These are phyloP conservation scores for Halcyon chelicuti DNA, from an alignment of 2,797 vertebrate genomes.

Conservation along the genomic window DNA sequence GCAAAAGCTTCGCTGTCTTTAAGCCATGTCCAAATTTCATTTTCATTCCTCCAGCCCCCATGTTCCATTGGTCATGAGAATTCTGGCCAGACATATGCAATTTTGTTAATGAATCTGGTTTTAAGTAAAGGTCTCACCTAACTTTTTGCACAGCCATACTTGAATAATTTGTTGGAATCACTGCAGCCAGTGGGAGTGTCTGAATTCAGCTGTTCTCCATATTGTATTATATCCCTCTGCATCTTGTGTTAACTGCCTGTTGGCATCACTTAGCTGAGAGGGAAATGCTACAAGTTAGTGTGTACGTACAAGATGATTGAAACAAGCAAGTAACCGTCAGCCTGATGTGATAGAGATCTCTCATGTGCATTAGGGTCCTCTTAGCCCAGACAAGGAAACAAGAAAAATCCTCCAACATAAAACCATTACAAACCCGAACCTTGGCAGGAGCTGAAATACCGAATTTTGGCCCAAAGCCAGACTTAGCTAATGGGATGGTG, in stretches of 20 bases:
- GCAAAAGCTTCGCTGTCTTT: not conserved
- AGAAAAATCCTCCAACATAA: not conserved
- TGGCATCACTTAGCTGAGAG: not conserved
- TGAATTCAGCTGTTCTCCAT: not conserved
- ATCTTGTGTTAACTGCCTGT: not conserved
- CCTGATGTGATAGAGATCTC: not conserved
- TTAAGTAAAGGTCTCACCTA: not conserved
- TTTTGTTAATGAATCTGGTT: not conserved
- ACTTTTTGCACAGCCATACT: not conserved
- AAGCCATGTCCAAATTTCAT: not conserved
- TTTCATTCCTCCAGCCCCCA: not conserved
- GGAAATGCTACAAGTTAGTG: not conserved
- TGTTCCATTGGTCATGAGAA: not conserved
- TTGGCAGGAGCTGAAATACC: slow-evolving; percentile 4
- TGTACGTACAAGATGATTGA: not conserved
- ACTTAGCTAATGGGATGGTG: not conserved
- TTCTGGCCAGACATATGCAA: not conserved
- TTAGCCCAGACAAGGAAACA: not conserved
- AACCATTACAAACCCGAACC: slow-evolving; percentile 23
- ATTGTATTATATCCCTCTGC: not conserved
- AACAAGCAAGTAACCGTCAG: not conserved
- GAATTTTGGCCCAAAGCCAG: not conserved
- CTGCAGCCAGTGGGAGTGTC: not conserved
- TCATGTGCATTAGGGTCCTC: not conserved
- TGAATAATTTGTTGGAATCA: not conserved